Base-by-base conservation (phyloP, 2,797 vertebrate species). In the Etheostoma perlongum region DNA sequence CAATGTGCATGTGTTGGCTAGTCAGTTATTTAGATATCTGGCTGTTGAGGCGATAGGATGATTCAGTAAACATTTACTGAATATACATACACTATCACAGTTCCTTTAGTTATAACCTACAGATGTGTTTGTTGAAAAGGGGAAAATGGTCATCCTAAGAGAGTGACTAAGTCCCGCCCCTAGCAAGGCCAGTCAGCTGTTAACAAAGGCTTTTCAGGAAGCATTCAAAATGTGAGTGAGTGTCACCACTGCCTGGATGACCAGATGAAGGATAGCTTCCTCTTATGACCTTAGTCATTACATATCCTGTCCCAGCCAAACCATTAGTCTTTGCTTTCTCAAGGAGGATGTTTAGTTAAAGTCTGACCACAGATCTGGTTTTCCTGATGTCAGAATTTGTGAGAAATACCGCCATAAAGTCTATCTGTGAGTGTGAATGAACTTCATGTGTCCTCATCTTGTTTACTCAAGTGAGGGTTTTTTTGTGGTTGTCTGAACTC, bases 241-340 rank as follows among this genome's bases (percentile, higher is more conserved):
- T 67, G 75, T 72, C 74, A 77, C 40, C 15, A 2, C 51, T 33
- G 63, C 4, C 54, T 69, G 76, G 62, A 23, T 67, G 71, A 84
- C 78, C 71, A 82, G 61, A 81, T 86, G 88, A 89, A 12, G 63
- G 78, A 91, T 67, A 1, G 58, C 74, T 89, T 92, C 87, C 87
- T 87, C 78, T 69, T 47, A 3, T 75, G 76, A 85, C 73, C 84
- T 82, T 21, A 4, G 67, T 49, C 46, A 51, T 64, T 4, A 15
- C 54, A 51, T 63, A 71, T 54, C 47, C 49, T 68, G 66, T 67
- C 23, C 57, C 30, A 73, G 25, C 13, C 40, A 72, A 62, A 67
- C 21, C 48, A 62, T 67, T 36, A 18, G 48, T 30, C 54, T 11
- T 74, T 61, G 13, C 27, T 57, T 44, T 59, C 58, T 16, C 44